A percentile compares a stretch with the other conserved stretches of the same genome.
phyloP scores from a whole-genome alignment of 2,888 invertebrate genomes.

The Habrosyne pyritoides region DNA sequence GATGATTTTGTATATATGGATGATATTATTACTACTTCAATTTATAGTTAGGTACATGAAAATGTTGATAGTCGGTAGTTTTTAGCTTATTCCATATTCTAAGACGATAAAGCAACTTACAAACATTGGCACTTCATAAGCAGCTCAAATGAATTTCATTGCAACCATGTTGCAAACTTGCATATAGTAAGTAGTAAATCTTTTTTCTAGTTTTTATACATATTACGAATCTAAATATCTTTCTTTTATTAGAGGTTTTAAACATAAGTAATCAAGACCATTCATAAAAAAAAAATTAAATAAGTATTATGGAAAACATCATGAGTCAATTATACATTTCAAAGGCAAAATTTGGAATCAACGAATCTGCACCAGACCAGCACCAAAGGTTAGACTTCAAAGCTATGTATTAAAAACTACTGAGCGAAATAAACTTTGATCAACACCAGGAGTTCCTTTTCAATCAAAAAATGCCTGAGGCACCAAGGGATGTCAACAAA shows the following conservation, averaged over 20 bases:
- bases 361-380: background rate
- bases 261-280: too few species aligned
- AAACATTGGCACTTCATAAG: background rate
- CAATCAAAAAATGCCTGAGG: background rate
- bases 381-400: background rate
- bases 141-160: background rate
- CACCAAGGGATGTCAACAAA: background rate
- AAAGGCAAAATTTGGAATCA: too few species aligned
- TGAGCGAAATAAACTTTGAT: background rate
- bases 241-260: too few species aligned
- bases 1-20: too few species aligned
- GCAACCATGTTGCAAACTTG: background rate
- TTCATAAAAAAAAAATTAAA: too few species aligned
- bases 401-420: background rate
- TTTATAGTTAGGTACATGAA: background rate
- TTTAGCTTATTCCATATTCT: background rate
- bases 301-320: too few species aligned
- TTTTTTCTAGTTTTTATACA: too few species aligned
- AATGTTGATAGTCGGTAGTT: background rate
- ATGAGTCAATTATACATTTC: too few species aligned
- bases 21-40: too few species aligned
- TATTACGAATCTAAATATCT: too few species aligned
- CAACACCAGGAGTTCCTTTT: background rate
- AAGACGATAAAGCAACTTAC: background rate
- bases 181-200: background rate